Percentiles rank a stretch among this genome's conserved stretches.
Conservation (phyloP, 2,113 vertebrate species). For the Phyllopteryx taeniolatus region DNA sequence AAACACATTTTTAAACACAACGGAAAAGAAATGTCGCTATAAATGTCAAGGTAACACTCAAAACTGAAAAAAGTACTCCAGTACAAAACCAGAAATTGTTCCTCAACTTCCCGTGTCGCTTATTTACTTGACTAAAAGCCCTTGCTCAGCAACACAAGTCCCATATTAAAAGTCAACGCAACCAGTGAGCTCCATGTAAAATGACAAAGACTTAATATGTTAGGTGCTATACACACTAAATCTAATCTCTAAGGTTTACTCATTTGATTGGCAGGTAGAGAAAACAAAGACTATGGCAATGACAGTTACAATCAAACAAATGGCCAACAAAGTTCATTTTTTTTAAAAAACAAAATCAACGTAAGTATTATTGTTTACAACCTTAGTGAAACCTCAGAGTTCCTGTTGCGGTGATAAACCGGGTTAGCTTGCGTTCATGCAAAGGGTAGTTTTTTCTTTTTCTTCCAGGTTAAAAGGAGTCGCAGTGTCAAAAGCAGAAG, state of each 20-base stretch:
- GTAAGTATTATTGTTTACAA: conserved; percentile 55
- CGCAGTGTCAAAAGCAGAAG: conserved; percentile 54
- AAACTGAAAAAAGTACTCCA: conserved; percentile 67
- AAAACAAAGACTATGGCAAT: conserved; percentile 53
- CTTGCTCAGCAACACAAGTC: conserved; percentile 38
- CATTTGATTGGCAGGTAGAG: conserved; percentile 54
- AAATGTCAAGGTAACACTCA: conserved; percentile 60
- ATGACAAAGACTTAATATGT: conserved; percentile 26
- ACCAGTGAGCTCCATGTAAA: conserved; percentile 31
- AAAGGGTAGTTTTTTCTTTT: conserved; percentile 47
- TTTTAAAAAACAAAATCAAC: conserved; percentile 53
- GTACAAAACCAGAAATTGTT: conserved; percentile 66
- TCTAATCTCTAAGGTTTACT: conserved; percentile 59
- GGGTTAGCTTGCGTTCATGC: conserved; percentile 60
- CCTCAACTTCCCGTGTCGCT: conserved; percentile 29
- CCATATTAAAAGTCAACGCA: background rate
- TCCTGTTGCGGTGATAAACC: conserved; percentile 45
- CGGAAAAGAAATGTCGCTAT: conserved; percentile 30
- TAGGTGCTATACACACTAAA: conserved; percentile 63
- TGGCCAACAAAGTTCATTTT: conserved; percentile 44
- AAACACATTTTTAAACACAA: conserved; percentile 50
- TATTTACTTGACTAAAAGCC: conserved; percentile 49
- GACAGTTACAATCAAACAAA: conserved; percentile 63
- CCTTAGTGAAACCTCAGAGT: conserved; percentile 39
- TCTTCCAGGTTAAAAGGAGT: conserved; percentile 42